Evolutionary conservation across 2,113 vertebrate genomes (phyloP), one percentile per base, ranked within the genome.

Genomic region (Sclerurus mexicanus): DNA sequence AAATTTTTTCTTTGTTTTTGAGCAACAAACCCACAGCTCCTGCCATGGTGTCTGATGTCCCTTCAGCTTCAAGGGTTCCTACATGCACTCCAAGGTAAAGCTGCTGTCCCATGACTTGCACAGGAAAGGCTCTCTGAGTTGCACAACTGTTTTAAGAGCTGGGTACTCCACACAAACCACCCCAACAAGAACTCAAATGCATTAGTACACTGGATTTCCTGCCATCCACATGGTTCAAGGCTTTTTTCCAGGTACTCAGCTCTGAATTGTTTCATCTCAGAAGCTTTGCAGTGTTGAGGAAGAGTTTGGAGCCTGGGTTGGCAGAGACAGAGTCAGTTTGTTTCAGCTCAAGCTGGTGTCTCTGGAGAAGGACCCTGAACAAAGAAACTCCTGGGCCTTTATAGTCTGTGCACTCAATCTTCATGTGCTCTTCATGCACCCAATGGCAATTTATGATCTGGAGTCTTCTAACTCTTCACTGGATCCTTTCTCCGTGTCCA

Each of bases 241-340:
- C 98, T 98, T 91, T 99, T 99, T 96, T 99, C 98, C 94, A 99
- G 95, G 95, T 99, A 99, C 87, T 99, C 98, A 47, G 98, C 97
- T 74, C 95, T 99, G 96, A 99, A 99, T 66, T 98, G 97, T 80
- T 97, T 98, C 50, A 99, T 98, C 87, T 99, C 99, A 4, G 98
- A 99, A 47, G 98, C 98, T 85, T 98, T 99, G 96, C 98, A 98
- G 96, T 99, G 25, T 55, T 69, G 55, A 63, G 40, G 40, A 77
- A 63, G 21, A 55, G 7, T 76, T 47, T 62, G 30, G 78, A 31
- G 55, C 21, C 21, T 47, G 18, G 11, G 21, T 60, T 55, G 60
- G 16, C n/a, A 10, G 14, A 53, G 25, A 9, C 21, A 62, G 28
- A 25, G 20, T 66, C 1, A 0, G 33, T 42, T 47, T 35, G 8